phyloP scores from a whole-genome alignment of 64 coral and sea anemone species.

The Montipora efflorescens region DNA sequence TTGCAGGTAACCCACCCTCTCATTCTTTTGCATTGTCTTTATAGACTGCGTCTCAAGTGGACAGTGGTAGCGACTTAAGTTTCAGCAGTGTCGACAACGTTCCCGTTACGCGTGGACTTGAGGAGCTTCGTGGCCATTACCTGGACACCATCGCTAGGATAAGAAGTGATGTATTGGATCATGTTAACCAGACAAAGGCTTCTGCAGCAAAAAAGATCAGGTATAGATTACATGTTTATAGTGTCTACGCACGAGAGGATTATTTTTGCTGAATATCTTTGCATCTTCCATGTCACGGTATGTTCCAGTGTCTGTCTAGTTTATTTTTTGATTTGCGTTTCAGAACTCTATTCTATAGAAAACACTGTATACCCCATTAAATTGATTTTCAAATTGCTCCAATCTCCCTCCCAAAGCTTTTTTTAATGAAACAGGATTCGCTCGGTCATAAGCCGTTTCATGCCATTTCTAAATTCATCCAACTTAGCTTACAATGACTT shows the following conservation, averaged over 20 bases:
- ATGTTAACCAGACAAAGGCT: conserved; percentile 87
- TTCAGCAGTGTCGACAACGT: conserved; percentile 75
- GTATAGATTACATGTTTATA: background rate
- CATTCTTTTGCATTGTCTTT: background rate
- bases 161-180: conserved; percentile 89
- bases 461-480: too few relatives aligned
- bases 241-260: background rate
- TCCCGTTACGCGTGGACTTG: conserved; percentile 66
- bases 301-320: background rate
- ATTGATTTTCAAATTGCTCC: too few relatives aligned
- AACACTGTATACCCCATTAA: too few relatives aligned
- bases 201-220: conserved; percentile 97
- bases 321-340: too few relatives aligned
- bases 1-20: background rate
- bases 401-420: too few relatives aligned
- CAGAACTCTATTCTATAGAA: too few relatives aligned
- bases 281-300: background rate
- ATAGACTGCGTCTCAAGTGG: conserved; percentile 30
- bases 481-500: too few relatives aligned
- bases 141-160: conserved; percentile 97
- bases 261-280: background rate
- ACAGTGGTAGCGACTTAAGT: conserved; percentile 78
- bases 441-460: too few relatives aligned
- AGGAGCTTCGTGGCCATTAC: conserved; percentile 89
- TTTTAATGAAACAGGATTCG: too few relatives aligned